Base-by-base conservation (phyloP, 2,113 vertebrate species). In the Orycteropus afer region DNA sequence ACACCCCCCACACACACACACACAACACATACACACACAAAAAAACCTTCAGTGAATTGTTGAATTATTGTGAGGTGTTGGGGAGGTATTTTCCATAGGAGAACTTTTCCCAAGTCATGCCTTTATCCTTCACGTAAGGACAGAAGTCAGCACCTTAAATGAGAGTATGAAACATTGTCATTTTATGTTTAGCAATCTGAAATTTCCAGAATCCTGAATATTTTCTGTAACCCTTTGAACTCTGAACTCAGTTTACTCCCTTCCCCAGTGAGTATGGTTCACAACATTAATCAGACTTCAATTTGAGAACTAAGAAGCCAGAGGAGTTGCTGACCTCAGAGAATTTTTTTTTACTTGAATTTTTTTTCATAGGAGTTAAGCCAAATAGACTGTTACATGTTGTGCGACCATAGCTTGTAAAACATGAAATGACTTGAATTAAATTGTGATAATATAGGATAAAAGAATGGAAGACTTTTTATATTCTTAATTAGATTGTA, bases 351-450 rank as follows among this genome's bases (percentile, higher is more conserved):
- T 59, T 25, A 7, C 69, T 76, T 42, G 25, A 74, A 69, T 49
- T 73, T 27, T 74, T 84, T 82, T 51, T 67, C 86, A 11, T 13
- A 57, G 82, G n/a, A 81, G n/a, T 37, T 40, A 32, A 83, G 55
- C 42, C 91, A 61, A 87, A 37, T 25, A 51, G 67, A 79, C 7
- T 5, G 22, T 49, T 34, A 29, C 1, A 5, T 59, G 32, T 47
- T 82, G 69, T 57, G 55, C 29, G 89, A 86, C 37, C 32, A 9
- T 1, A 67, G 51, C 53, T 57, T 76, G 51, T 78, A 95, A 73
- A 82, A 80, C 49, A 91, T 51, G 83, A 95, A 78, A 49, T 13
- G 20, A 29, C 92, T 85, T 93, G 79, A 71, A 42, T 25, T 49
- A 25, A 53, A 25, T 32, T 49, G 47, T 7, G 37, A 37, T 65